Base-by-base conservation (phyloP, 1,140 invertebrate genomes). In the Sipha flava region DNA sequence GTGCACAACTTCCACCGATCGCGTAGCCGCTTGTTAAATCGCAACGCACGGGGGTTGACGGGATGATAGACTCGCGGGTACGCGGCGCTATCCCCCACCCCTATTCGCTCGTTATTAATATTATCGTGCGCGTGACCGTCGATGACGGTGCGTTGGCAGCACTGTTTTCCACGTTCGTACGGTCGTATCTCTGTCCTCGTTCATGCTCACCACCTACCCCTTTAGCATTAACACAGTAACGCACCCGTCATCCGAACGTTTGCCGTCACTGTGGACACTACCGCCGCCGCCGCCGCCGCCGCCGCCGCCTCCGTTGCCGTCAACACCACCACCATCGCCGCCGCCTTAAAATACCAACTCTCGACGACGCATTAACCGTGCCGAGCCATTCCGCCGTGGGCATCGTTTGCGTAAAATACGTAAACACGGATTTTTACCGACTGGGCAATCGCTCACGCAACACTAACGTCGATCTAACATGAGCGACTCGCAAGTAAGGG, bases 351-450 rank as follows among this genome's bases (percentile, higher is more conserved):
- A 14, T 21, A 54, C 21, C n/a, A n/a, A n/a, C 31, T 5, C 52
- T 10, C 6, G 26, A 64, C 62, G 31, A 34, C 16, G 31, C 57
- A 31, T 18, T 18, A 29, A 66, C 6, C 18, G 64, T 23, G 21
- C 40, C 40, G 23, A 70, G 47, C 47, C 47, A 23, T 57, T 77
- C 12, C 52, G 52, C 73, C 73, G 52, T 77, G 73, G 34, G 73
- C 73, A 77, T 34, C 31, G 34, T 37, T 77, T 77, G 34, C 73
- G 73, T 59, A 57, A 77, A 77, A 57, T 77, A 77, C 73, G 73
- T 77, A 77, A 77, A 77, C 73, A 77, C 73, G 73, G 73, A 77
- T 77, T 77, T 77, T 77, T 77, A 77, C 34, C 73, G 73, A 77
- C 23, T 77, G 34, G 73, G 73, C 18, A 77, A 54, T 59, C 73